These are phyloP conservation scores for Lasiommata megera DNA, from an alignment of 2,888 invertebrate genomes.

Conservation along the genomic window DNA sequence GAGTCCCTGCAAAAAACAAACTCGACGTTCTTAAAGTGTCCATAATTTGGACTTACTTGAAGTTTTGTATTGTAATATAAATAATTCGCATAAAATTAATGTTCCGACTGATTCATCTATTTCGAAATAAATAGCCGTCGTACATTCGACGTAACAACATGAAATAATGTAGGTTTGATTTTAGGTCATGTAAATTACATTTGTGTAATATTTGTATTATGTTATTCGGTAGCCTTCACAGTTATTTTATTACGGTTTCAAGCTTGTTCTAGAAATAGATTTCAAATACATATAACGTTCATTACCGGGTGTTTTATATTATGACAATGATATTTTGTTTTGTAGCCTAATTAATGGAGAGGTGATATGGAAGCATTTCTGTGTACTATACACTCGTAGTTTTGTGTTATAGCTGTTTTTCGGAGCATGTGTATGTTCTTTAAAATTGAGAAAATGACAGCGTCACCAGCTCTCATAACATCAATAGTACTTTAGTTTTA, in stretches of 20 bases:
- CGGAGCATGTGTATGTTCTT: no score
- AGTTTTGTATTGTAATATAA: background rate
- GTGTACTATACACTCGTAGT: no score
- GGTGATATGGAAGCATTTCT: slow-evolving; percentile 18
- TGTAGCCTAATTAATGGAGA: background rate
- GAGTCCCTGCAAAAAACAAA: no score
- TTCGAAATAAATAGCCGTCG: background rate
- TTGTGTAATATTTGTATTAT: background rate
- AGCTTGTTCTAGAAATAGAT: background rate
- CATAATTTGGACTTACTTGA: no score
- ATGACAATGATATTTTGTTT: background rate
- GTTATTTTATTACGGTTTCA: background rate
- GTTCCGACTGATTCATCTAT: background rate
- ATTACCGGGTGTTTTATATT: background rate
- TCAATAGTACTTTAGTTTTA: no score
- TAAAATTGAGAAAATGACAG: no score
- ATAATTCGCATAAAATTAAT: background rate
- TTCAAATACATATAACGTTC: background rate
- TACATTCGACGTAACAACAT: background rate
- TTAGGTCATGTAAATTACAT: slow-evolving; percentile 3
- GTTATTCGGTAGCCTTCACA: background rate
- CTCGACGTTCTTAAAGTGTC: no score
- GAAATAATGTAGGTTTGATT: background rate
- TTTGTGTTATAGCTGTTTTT: no score
- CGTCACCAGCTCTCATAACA: no score